Evolutionary conservation across 2,113 vertebrate species (phyloP).

Genomic region (Machaerirhynchus nigripectus): DNA sequence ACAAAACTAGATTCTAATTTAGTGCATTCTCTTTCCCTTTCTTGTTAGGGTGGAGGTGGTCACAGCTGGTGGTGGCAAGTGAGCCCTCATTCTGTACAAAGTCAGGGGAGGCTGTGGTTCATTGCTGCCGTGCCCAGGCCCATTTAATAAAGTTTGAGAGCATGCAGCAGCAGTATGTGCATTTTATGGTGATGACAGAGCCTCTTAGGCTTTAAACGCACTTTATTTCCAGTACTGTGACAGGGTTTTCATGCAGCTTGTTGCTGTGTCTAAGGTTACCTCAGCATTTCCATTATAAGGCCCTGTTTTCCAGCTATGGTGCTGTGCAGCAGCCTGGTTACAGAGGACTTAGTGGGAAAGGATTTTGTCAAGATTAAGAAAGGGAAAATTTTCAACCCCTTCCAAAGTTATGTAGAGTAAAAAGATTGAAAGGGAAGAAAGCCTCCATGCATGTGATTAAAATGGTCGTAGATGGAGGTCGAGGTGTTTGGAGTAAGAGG

Average conservation of each 20-base stretch:
- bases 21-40: background rate
- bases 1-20: background rate
- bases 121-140: background rate
- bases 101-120: background rate
- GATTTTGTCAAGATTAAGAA: background rate
- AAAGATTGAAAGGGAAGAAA: background rate
- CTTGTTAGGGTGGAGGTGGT: background rate
- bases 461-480: background rate
- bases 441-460: rapidly evolving
- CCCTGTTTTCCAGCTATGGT: background rate
- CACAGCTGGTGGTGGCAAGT: background rate
- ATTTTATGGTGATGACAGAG: background rate
- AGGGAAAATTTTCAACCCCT: background rate
- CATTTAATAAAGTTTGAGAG: background rate
- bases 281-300: background rate
- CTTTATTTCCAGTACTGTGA: background rate
- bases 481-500: background rate
- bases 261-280: background rate
- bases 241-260: background rate
- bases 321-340: background rate
- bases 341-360: background rate
- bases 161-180: background rate
- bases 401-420: background rate
- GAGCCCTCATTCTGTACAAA: rapidly evolving
- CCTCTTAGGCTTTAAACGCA: background rate